Conservation (phyloP, 2,888 invertebrate genomes). For the Saturnia pavonia region DNA sequence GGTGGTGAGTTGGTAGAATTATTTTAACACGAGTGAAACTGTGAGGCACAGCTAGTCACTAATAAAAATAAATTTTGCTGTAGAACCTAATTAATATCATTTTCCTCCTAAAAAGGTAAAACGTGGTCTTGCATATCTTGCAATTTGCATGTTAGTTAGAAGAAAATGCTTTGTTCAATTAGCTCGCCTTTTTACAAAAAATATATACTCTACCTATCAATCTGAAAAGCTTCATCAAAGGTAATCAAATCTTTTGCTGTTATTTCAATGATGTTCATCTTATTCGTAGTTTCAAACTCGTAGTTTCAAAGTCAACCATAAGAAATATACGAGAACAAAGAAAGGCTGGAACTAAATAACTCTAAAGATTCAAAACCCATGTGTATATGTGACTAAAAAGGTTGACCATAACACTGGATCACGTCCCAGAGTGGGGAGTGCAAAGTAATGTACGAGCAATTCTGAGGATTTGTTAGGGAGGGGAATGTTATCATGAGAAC, state of each 20-base stretch:
- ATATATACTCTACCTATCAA: no score
- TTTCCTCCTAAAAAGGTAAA: no score
- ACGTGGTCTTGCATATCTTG: no score
- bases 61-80: no score
- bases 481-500: conserved; percentile 5
- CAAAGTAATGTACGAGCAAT: conserved; percentile 22
- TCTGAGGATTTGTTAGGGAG: conserved; percentile 19
- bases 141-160: neutral
- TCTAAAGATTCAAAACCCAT: conserved; percentile 16
- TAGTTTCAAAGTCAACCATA: neutral
- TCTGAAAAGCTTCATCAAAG: no score
- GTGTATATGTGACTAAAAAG: conserved; percentile 19
- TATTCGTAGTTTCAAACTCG: no score
- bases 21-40: no score
- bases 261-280: no score
- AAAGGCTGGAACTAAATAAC: conserved; percentile 16
- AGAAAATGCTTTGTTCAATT: neutral
- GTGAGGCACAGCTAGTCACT: no score
- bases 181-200: neutral
- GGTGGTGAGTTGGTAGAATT: no score
- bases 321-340: conserved; percentile 8
- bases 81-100: no score
- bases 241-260: no score
- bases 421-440: conserved; percentile 23
- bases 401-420: conserved; percentile 16